Base-by-base conservation (phyloP, 2,888 invertebrate species). In the Leucoptera coffeella region DNA sequence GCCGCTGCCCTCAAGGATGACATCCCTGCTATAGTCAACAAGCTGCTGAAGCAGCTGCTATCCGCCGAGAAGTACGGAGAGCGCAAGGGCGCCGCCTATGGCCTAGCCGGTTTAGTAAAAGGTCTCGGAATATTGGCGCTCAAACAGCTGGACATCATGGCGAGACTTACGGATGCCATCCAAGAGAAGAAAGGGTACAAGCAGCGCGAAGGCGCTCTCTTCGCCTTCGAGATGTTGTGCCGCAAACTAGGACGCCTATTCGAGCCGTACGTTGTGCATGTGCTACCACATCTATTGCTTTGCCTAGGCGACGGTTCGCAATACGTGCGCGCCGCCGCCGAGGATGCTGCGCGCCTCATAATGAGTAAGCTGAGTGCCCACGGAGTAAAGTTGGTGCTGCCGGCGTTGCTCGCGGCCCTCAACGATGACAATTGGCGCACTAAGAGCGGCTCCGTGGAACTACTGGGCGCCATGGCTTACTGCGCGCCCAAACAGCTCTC, bases 401-500 rank as follows among this genome's bases (percentile, higher is more conserved):
- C 99, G 1, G 85, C 93, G 32, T 73, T 99, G 34, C 69, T 99
- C 33, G 84, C 85, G 40, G 97, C 95, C 15, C 69, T 99, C 29
- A 90, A 96, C 52, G 93, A 97, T 53, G 97, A 99, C 61, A 94
- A 95, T 10, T 99, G 99, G 99, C 75, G 99, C 45, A 99, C 99
- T 1, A 96, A 96, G 62, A 90, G 91, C 5, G 88, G 94, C 15
- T 94, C 95, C 0, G 91, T 96, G 29, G 96, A 97, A 53, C 65
- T 97, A 28, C 74, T 97, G 14, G 96, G 97, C 7, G 92, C 95
- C 8, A 97, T 99, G 96, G 96, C 97, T 1, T 95, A 86, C 65
- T 99, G 97, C 61, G 99, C 99, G 1, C 99, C 99, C 0, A 95
- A 96, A 55, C 99, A 99, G 59, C 72, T 99, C 34, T 96, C 96